Base-by-base conservation (phyloP, 2,797 vertebrate species). In the Diplodus puntazzo region DNA sequence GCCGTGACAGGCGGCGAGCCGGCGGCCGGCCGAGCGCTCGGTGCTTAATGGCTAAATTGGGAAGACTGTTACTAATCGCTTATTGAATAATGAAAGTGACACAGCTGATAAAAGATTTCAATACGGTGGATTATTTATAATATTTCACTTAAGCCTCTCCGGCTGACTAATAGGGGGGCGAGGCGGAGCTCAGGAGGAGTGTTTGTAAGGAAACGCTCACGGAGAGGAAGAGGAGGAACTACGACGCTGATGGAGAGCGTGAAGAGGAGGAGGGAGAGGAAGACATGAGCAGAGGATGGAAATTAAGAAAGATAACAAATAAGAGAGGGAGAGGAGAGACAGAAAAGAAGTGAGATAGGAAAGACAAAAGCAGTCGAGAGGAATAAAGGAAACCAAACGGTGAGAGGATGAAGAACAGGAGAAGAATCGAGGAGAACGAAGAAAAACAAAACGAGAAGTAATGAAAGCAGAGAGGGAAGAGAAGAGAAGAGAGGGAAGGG, bases 21-120 rank as follows among this genome's bases (percentile, higher is more conserved):
- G 50, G 75, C 82, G 70, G 75, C 82, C 77, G 79, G 59, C 78
- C 5, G 58, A 79, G 88, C 57, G 80, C 93, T 88, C 92, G 43
- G 83, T 93, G 93, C 93, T 95, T 96, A 96, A 95, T 92, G 95
- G 95, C 95, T 95, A 95, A 95, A 95, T 94, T 96, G 94, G 95
- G 91, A 92, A 92, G 94, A 96, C 96, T 92, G 95, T 95, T 95
- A 93, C 96, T 96, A 95, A 97, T 97, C 94, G 86, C 93, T 96
- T 94, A 96, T 84, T 96, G 97, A 98, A 96, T 96, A 97, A 98
- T 97, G 97, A 94, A 97, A 96, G 95, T 96, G 97, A 96, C 97
- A 97, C 94, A 96, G 92, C 96, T 95, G 97, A 97, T 97, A 96
- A 97, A 97, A 97, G 96, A 96, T 95, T 97, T 96, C 97, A 97